Percentiles rank a stretch among this genome's conserved stretches.
These are phyloP conservation scores for Volucella bombylans DNA, from an alignment of 2,888 invertebrate species.

Conservation along the genomic window DNA sequence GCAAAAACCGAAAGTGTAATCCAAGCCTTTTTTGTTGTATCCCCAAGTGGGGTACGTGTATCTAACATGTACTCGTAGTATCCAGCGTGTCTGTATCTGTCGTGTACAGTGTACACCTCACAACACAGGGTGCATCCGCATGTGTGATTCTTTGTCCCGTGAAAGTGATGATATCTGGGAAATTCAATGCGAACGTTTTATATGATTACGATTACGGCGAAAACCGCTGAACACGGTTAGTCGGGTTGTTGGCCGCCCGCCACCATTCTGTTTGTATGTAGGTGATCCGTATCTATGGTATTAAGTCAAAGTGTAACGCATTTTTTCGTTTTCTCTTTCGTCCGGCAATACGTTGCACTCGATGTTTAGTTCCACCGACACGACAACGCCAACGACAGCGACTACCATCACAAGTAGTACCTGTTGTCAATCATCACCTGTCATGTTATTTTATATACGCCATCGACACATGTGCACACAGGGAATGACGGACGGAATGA, in stretches of 20 bases:
- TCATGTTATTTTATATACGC: conserved; percentile 53
- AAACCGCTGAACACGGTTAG: conserved; percentile 27
- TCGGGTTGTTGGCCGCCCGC: conserved; percentile 4
- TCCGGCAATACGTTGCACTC: not conserved
- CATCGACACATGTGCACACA: conserved; percentile 44
- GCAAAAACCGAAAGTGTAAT: conserved; percentile 58
- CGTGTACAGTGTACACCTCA: not conserved
- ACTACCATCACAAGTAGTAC: conserved; percentile 27
- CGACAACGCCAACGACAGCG: conserved; percentile 19
- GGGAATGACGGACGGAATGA: not conserved
- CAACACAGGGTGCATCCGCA: not conserved
- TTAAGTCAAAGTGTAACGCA: conserved; percentile 44
- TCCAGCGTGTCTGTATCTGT: not conserved
- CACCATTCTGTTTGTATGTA: too few species aligned
- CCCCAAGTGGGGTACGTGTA: too few species aligned
- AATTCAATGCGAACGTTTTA: conserved; percentile 62
- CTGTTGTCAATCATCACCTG: conserved; percentile 72
- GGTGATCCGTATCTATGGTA: not conserved
- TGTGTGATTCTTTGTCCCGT: conserved; percentile 45
- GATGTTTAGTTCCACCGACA: not conserved
- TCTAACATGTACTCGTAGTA: too few species aligned
- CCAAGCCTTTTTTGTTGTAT: conserved; percentile 34
- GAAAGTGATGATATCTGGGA: conserved; percentile 66
- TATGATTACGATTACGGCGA: conserved; percentile 36
- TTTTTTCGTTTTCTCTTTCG: conserved; percentile 23